phyloP scores from a whole-genome alignment of 2,113 vertebrate genomes.

The Crotalus horridus region DNA sequence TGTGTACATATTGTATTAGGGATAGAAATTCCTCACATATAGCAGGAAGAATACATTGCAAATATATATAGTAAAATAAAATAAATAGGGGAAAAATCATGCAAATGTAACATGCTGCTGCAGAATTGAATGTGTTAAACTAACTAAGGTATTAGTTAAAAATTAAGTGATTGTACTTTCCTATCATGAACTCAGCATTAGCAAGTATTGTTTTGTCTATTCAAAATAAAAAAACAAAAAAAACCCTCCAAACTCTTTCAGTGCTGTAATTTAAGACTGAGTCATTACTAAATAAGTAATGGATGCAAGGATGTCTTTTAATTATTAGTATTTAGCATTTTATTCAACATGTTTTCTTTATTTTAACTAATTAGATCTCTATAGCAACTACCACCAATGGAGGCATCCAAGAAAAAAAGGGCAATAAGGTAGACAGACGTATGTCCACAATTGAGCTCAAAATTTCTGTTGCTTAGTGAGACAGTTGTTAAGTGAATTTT shows the following conservation, averaged over 20 bases:
- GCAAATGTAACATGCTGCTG: background rate
- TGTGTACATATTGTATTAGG: background rate
- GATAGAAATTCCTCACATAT: background rate
- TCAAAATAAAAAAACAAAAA: background rate
- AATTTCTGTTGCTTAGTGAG: background rate
- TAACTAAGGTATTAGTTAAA: background rate
- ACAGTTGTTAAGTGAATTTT: background rate
- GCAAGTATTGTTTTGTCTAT: background rate
- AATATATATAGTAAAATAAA: background rate
- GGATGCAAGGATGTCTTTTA: background rate
- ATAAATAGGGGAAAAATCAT: background rate
- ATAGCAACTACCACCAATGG: background rate
- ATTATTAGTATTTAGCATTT: background rate
- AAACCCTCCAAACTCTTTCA: background rate
- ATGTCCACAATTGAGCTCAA: background rate
- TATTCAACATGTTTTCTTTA: background rate
- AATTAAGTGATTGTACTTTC: slow-evolving; percentile 4
- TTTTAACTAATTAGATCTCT: slow-evolving; percentile 28
- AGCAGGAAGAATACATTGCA: background rate
- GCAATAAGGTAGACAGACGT: background rate
- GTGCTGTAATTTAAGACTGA: background rate
- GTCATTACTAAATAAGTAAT: background rate
- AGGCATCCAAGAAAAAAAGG: background rate
- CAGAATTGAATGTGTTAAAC: background rate
- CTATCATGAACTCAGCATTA: background rate